Percentiles rank a stretch among this genome's conserved stretches.
phyloP scores from a whole-genome alignment of 1,140 invertebrate species.

The Portunus trituberculatus region DNA sequence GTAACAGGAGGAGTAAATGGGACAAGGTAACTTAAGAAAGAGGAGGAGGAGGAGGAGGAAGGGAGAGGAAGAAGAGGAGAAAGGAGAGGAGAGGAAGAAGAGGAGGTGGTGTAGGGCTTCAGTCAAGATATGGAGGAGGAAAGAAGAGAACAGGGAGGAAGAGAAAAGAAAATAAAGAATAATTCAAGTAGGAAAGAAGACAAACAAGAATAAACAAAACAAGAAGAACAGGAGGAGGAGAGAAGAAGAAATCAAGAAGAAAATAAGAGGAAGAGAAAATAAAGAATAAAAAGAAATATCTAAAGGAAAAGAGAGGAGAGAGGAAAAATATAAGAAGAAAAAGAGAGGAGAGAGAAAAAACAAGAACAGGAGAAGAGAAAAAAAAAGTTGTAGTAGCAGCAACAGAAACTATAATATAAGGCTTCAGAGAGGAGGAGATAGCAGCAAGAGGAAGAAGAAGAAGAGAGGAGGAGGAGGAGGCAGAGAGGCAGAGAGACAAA shows the following conservation, averaged over 20 bases:
- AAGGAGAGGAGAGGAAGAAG: too few relatives aligned
- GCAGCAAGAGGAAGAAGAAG: background rate
- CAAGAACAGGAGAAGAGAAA: background rate
- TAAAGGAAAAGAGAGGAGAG: background rate
- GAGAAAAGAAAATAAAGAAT: too few relatives aligned
- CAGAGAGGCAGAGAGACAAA: background rate
- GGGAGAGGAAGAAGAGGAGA: too few relatives aligned
- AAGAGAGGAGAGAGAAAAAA: background rate
- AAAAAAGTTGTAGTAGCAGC: background rate
- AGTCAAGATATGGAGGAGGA: too few relatives aligned
- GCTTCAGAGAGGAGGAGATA: background rate
- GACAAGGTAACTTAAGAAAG: too few relatives aligned
- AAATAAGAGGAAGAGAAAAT: too few relatives aligned
- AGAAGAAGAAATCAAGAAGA: too few relatives aligned
- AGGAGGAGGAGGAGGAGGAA: too few relatives aligned
- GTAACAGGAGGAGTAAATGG: too few relatives aligned
- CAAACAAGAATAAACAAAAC: background rate
- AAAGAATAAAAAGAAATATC: background rate
- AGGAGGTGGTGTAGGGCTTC: too few relatives aligned
- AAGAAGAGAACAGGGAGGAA: too few relatives aligned
- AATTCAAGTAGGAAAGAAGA: background rate
- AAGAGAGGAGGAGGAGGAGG: background rate
- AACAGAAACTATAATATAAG: background rate
- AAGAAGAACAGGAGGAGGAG: too few relatives aligned
- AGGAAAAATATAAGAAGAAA: background rate